Percentiles rank a stretch among this genome's conserved stretches.
Conservation (phyloP, 2,113 vertebrate species). For the Drymodes brunneopygia region DNA sequence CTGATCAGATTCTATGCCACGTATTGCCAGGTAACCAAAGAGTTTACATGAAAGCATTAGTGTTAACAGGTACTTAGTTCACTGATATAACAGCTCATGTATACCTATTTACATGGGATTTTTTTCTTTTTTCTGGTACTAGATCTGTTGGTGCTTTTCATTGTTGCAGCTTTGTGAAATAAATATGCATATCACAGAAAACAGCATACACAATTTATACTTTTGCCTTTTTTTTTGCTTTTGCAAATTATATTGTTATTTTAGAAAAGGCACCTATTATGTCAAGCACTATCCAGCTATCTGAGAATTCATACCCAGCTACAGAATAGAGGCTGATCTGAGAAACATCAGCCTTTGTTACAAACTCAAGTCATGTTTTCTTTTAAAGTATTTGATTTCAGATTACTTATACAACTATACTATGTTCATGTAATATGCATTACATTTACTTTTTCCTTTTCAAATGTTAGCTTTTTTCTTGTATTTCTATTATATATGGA, state of each 20-base stretch:
- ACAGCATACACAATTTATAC: background rate
- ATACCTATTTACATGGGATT: fast-evolving
- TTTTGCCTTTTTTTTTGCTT: background rate
- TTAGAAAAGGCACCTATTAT: background rate
- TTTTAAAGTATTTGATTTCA: background rate
- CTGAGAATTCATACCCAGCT: background rate
- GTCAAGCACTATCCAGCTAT: background rate
- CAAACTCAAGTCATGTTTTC: background rate
- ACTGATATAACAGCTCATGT: background rate
- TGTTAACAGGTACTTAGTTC: background rate
- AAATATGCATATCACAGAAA: background rate
- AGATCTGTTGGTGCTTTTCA: background rate
- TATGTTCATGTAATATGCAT: background rate
- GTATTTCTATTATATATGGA: background rate
- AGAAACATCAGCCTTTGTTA: background rate
- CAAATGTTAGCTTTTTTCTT: background rate
- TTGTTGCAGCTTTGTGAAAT: background rate
- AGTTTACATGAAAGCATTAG: background rate
- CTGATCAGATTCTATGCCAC: background rate
- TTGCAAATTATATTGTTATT: background rate
- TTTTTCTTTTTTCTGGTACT: background rate
- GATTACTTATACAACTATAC: background rate
- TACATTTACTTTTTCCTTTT: background rate
- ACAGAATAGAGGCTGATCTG: background rate
- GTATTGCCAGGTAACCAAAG: background rate